These are phyloP conservation scores for Ivindomyrus marchei DNA, from an alignment of 2,113 vertebrate genomes.

Conservation along the genomic window DNA sequence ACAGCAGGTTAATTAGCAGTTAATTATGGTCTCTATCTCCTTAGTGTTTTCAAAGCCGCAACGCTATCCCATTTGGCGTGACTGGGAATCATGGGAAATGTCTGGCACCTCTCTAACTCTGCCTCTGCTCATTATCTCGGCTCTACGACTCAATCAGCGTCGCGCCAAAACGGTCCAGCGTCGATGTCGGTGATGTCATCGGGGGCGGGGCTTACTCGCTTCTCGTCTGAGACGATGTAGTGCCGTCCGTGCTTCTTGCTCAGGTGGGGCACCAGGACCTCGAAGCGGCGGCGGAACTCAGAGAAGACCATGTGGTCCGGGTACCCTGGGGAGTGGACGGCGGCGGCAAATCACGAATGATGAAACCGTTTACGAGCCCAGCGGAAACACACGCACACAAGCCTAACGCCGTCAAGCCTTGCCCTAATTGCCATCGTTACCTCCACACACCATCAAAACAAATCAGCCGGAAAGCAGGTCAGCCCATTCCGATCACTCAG, in stretches of 20 bases:
- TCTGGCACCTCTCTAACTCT: not conserved
- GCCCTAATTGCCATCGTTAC: not conserved
- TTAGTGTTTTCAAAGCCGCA: not conserved
- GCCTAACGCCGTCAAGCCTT: not conserved
- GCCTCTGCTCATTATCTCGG: slow-evolving; percentile 44
- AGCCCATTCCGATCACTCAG: not conserved
- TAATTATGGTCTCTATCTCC: not conserved
- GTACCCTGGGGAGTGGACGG: slow-evolving; percentile 66
- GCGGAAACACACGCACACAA: not conserved
- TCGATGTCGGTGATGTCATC: not conserved
- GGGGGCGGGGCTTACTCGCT: slow-evolving; percentile 47
- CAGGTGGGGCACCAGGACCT: slow-evolving; percentile 87
- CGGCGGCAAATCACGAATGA: not conserved
- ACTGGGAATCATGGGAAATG: not conserved
- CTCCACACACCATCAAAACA: not conserved
- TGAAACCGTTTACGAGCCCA: not conserved
- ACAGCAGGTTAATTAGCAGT: not conserved
- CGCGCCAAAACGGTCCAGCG: not conserved
- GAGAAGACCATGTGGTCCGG: slow-evolving; percentile 96
- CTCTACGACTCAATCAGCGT: slow-evolving; percentile 46
- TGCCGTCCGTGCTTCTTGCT: slow-evolving; percentile 93
- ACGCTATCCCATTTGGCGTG: not conserved
- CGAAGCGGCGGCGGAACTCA: slow-evolving; percentile 89
- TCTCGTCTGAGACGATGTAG: slow-evolving; percentile 93
- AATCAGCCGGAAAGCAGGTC: not conserved